Evolutionary conservation across 2,797 vertebrate species (phyloP).

Genomic region (Delichon dasypus): DNA sequence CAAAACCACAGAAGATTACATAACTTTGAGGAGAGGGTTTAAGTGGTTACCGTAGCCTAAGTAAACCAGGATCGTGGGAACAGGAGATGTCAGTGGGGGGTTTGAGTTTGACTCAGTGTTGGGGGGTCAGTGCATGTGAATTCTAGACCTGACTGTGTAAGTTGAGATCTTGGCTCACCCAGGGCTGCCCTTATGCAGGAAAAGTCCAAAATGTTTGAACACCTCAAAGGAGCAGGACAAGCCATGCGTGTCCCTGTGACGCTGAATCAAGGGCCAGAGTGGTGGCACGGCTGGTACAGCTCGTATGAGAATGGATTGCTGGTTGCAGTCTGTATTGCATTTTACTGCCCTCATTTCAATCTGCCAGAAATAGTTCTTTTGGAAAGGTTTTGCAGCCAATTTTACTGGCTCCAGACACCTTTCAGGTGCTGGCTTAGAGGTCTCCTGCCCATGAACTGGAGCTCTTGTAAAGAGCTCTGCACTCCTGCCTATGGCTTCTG

Average conservation of each 20-base stretch:
- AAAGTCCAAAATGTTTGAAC: background rate
- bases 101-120: background rate
- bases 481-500: background rate
- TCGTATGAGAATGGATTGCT: accelerated
- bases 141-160: accelerated
- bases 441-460: background rate
- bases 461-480: background rate
- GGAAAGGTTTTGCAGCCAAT: background rate
- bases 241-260: accelerated
- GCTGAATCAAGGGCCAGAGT: background rate
- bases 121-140: accelerated
- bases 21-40: background rate
- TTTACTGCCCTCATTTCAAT: background rate
- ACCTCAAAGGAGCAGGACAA: accelerated
- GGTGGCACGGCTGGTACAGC: accelerated
- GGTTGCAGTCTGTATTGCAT: background rate
- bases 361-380: background rate
- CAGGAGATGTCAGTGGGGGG: accelerated
- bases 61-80: accelerated
- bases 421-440: background rate
- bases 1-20: background rate
- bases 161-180: background rate
- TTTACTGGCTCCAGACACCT: background rate
- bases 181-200: accelerated
- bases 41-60: background rate